Conservation (phyloP, 2,888 invertebrate genomes). For the Eustalomyia histrio region DNA sequence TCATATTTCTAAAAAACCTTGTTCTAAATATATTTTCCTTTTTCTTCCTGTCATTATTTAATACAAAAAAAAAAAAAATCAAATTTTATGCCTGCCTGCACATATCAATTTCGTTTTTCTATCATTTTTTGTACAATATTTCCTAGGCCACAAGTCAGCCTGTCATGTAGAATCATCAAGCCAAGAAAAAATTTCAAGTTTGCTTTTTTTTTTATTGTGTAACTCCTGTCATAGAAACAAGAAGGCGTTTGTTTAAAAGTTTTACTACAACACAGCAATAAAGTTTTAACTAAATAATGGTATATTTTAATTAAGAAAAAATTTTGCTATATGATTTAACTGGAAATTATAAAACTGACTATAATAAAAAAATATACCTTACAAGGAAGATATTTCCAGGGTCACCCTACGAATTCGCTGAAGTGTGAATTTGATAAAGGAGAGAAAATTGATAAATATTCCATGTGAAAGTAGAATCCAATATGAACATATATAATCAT, state of each 20-base stretch:
- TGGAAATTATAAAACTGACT: neutral
- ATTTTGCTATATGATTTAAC: neutral
- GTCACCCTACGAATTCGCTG: too few relatives aligned
- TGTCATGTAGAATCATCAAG: constrained; percentile 18
- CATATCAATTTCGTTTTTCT: constrained; percentile 41
- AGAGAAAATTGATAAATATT: too few relatives aligned
- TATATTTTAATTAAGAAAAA: neutral
- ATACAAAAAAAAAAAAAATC: constrained; percentile 17
- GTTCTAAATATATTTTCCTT: neutral
- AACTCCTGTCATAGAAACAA: constrained; percentile 40
- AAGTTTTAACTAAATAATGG: neutral
- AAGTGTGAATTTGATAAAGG: too few relatives aligned
- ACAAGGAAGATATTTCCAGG: too few relatives aligned
- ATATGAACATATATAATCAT: too few relatives aligned
- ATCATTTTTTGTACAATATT: neutral
- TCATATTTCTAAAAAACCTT: neutral
- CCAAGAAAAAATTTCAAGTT: constrained; percentile 9
- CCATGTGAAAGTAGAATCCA: too few relatives aligned
- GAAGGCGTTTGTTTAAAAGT: constrained; percentile 24
- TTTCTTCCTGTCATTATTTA: constrained; percentile 40
- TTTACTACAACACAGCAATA: neutral
- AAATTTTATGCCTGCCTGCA: constrained; percentile 36
- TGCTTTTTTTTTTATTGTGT: constrained; percentile 1
- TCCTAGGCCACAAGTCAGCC: constrained; percentile 21
- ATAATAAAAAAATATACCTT: too few relatives aligned